A percentile compares a stretch with the other conserved stretches of the same genome.
These are phyloP conservation scores for Harmothoe impar DNA, from an alignment of 2,888 invertebrate species.

Conservation along the genomic window DNA sequence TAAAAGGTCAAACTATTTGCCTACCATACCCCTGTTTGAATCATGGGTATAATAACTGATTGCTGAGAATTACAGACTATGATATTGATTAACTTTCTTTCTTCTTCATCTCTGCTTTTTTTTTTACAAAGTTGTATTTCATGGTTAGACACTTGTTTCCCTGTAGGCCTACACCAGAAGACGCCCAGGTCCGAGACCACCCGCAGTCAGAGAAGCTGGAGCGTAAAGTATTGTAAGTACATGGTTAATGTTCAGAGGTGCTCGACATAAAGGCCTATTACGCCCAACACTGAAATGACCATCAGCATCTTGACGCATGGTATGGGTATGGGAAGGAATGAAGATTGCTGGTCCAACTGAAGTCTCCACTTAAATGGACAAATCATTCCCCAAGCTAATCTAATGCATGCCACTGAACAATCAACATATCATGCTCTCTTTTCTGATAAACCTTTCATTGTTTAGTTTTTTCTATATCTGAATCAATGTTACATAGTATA, in stretches of 20 bases:
- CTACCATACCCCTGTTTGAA: no score
- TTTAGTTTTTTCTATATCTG: no score
- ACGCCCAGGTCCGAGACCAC: constrained; percentile 33
- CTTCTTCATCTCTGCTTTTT: background rate
- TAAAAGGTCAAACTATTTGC: no score
- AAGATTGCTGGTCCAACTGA: background rate
- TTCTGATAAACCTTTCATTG: no score
- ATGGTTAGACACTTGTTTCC: background rate
- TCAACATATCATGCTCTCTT: no score
- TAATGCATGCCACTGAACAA: no score
- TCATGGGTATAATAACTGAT: no score
- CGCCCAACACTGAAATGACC: background rate
- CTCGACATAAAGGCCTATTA: background rate
- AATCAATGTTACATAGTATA: no score
- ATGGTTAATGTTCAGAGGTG: background rate
- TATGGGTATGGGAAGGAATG: background rate
- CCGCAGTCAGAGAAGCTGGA: constrained; percentile 60
- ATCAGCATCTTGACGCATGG: constrained; percentile 22
- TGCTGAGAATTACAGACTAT: no score
- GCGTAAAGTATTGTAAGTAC: constrained; percentile 62
- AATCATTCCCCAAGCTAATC: no score
- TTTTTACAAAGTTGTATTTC: background rate
- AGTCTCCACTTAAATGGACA: no score
- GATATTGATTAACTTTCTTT: background rate
- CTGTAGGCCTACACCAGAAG: constrained; percentile 36